Conservation (phyloP, 2,113 vertebrate species). For the Ia io region DNA sequence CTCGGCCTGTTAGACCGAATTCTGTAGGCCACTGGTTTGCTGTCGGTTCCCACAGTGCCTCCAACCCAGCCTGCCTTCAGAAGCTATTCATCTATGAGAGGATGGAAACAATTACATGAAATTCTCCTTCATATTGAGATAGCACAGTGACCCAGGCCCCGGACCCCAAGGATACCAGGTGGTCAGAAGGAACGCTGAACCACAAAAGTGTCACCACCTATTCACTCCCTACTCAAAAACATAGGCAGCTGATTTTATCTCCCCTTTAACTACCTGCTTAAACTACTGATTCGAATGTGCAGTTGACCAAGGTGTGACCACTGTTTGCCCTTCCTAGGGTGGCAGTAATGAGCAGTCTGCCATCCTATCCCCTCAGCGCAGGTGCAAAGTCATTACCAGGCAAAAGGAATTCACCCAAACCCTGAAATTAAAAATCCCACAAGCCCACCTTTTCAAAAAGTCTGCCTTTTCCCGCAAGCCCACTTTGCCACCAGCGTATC, state of each 20-base stretch:
- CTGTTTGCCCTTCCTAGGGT: not conserved
- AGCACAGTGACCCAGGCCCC: not conserved
- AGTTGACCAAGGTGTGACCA: not conserved
- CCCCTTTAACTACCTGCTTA: not conserved
- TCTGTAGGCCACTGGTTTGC: not conserved
- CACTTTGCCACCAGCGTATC: not conserved
- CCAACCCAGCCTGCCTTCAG: not conserved
- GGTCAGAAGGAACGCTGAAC: not conserved
- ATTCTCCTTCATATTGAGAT: not conserved
- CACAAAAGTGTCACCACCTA: not conserved
- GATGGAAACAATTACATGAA: not conserved
- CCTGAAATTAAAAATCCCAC: not conserved
- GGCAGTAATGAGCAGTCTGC: not conserved
- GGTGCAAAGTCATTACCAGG: not conserved
- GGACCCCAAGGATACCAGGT: not conserved
- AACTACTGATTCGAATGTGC: not conserved
- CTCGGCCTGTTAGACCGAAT: accelerated
- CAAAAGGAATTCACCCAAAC: not conserved
- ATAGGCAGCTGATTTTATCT: not conserved
- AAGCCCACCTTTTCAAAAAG: not conserved
- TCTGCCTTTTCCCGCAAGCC: not conserved
- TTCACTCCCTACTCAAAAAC: not conserved
- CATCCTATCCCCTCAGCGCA: not conserved
- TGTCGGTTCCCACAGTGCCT: not conserved
- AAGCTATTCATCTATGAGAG: not conserved